Base-by-base conservation (phyloP, 2,888 invertebrate species). In the Eupithecia tripunctaria region DNA sequence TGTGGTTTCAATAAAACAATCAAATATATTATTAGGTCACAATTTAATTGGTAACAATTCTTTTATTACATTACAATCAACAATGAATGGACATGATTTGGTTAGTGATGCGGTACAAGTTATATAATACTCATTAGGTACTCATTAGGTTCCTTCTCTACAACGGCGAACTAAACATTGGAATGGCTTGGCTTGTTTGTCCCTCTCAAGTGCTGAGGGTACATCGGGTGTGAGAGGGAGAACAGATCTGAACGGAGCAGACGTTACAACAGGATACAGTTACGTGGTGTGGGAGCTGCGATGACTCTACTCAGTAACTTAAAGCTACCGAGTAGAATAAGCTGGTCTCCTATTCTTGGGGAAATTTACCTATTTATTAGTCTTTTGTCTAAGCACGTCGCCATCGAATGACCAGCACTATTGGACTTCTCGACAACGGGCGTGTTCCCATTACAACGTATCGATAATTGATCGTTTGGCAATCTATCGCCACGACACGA, bases 51-150 rank as follows among this genome's bases (percentile, higher is more conserved):
- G 83, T 87, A 87, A 88, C 88, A 85, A 82, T 81, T 21, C 82
- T 18, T 64, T 38, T 38, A 74, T 81, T 79, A 82, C 81, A 84
- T 83, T 82, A 84, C 74, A 82, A 78, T 79, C 80, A 82, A 82
- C 77, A 77, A 76, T 84, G 76, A 76, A 82, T 81, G 82, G 78
- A 80, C 80, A 88, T 87, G 89, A 85, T 87, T 88, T 88, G 78
- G 80, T 83, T 83, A 85, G 82, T 84, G 78, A 15, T 32, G 18
- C 6, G 43, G 43, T 6, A 43, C 47, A 8, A 47, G n/a, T 47
- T 47, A 43, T 7, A 6, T 18, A 43, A 6, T 0, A 18, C 7
- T 43, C 0, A 41, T 41, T 41, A 14, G 8, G 36, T 0, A 18
- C 7, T 43, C 0, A 41, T 41, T 41, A 14, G 8, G 36, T 36